phyloP scores from a whole-genome alignment of 1,140 invertebrate species.

The Nasonia longicornis region DNA sequence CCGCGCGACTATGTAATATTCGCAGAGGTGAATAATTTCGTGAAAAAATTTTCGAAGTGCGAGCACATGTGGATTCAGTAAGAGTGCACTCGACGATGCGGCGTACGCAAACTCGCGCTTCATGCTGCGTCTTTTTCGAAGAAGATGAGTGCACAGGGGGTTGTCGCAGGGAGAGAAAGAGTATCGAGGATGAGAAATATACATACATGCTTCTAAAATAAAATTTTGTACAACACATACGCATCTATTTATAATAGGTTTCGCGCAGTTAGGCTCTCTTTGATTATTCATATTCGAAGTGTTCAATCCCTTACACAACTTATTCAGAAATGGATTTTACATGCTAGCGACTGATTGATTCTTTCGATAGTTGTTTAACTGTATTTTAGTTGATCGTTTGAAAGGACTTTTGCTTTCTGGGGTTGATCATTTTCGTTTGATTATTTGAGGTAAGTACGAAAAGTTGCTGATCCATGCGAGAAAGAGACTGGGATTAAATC shows the following conservation, averaged over 20 bases:
- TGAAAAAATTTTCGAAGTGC: background rate
- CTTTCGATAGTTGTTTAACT: background rate
- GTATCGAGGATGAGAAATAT: background rate
- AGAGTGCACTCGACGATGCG: slow-evolving; percentile 28
- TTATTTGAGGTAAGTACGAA: slow-evolving; percentile 6
- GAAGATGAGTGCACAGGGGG: background rate
- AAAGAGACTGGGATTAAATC: slow-evolving; percentile 36
- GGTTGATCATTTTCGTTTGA: background rate
- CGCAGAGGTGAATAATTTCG: background rate
- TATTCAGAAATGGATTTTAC: background rate
- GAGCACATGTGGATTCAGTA: background rate
- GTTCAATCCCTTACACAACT: slow-evolving; percentile 9
- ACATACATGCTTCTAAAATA: slow-evolving; percentile 5
- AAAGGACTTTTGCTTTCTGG: background rate
- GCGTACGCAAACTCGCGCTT: slow-evolving; percentile 23
- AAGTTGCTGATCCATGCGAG: slow-evolving; percentile 51
- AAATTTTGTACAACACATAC: slow-evolving; percentile 19
- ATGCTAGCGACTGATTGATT: background rate
- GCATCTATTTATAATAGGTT: background rate
- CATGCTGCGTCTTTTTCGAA: background rate
- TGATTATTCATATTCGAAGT: background rate
- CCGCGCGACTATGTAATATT: background rate
- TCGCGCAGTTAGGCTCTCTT: background rate
- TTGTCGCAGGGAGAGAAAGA: background rate
- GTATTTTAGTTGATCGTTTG: background rate